Conservation (phyloP, 2,888 invertebrate species). For the Metallyticus violacea region DNA sequence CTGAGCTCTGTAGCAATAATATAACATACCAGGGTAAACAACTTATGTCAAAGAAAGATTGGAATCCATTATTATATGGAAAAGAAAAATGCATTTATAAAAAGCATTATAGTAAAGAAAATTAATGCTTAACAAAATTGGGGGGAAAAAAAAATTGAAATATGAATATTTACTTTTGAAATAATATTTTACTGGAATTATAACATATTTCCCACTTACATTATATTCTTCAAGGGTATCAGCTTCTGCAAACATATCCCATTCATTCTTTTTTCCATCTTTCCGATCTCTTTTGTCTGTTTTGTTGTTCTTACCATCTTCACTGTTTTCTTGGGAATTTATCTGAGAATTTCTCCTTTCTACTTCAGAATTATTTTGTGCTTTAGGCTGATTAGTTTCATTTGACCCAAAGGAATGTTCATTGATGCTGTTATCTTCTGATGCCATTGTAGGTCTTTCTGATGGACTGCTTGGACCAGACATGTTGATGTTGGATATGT, state of each 20-base stretch:
- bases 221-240: constrained; percentile 77
- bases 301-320: constrained; percentile 40
- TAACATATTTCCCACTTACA: constrained; percentile 60
- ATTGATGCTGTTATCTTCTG: constrained; percentile 19
- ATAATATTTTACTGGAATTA: no score
- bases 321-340: constrained; percentile 36
- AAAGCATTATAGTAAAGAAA: no score
- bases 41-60: no score
- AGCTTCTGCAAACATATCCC: constrained; percentile 93
- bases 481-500: constrained; percentile 38
- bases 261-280: constrained; percentile 58
- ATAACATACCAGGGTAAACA: no score
- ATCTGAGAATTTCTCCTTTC: constrained; percentile 13
- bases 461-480: constrained; percentile 25
- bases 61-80: no score
- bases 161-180: no score
- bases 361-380: not conserved
- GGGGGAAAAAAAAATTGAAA: no score
- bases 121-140: no score
- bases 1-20: no score
- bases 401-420: not conserved
- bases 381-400: not conserved
- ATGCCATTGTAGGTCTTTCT: constrained; percentile 12
- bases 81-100: no score
- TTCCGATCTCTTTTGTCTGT: constrained; percentile 31